Evolutionary conservation across 2,113 vertebrate genomes (phyloP).

Genomic region (Dryoscopus gambensis): DNA sequence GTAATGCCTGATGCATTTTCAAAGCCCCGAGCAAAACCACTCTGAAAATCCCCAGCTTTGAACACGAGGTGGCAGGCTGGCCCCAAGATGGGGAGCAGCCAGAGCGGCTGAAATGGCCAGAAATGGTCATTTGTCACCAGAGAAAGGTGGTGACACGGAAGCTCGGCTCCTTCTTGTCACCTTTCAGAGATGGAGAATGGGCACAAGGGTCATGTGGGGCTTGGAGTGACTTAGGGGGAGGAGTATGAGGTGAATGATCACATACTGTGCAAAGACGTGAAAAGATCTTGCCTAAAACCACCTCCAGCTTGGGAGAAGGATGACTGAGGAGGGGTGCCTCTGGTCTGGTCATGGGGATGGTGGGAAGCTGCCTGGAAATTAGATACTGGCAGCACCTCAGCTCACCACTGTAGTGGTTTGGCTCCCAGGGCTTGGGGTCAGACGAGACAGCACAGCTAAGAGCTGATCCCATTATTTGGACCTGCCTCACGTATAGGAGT

Average conservation of each 20-base stretch:
- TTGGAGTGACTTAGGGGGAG: not conserved
- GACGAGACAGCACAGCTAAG: not conserved
- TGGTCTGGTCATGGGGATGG: accelerated
- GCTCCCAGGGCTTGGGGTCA: not conserved
- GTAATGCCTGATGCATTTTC: not conserved
- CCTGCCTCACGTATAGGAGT: not conserved
- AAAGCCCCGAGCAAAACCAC: not conserved
- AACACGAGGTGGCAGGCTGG: conserved; percentile 49
- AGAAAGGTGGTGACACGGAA: not conserved
- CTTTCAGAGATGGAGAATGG: not conserved
- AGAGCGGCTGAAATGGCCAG: not conserved
- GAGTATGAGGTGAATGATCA: not conserved
- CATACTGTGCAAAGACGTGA: not conserved
- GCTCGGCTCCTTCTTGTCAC: not conserved
- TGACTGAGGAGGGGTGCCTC: not conserved
- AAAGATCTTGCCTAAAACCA: not conserved
- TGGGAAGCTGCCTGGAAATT: not conserved
- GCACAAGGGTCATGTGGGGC: not conserved
- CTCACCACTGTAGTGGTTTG: not conserved
- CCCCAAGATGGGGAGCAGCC: not conserved
- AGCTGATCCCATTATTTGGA: not conserved
- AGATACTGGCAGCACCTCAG: not conserved
- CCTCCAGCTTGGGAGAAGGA: not conserved
- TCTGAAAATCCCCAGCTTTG: not conserved
- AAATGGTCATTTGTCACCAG: not conserved